Conservation (phyloP, 1,140 invertebrate species). For the Drosophila asahinai region DNA sequence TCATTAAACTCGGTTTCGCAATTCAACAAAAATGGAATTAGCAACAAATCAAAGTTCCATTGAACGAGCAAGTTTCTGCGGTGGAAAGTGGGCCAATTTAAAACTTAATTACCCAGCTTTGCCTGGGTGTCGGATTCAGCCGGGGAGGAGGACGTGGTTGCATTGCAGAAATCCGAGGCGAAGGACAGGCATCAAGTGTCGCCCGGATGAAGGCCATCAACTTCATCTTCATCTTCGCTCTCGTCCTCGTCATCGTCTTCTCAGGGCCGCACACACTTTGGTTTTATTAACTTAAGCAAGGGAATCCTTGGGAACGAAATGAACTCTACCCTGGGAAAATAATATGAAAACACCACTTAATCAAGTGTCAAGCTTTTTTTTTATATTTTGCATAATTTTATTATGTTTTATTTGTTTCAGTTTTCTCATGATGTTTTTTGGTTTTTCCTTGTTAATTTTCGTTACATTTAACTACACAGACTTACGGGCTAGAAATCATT, state of each 20-base stretch:
- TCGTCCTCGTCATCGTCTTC: constrained; percentile 13
- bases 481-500: constrained; percentile 65
- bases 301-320: constrained; percentile 28
- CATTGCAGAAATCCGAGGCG: constrained; percentile 21
- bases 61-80: constrained; percentile 35
- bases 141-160: background rate
- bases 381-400: constrained; percentile 78
- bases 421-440: constrained; percentile 57
- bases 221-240: constrained; percentile 40
- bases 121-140: background rate
- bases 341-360: constrained; percentile 1
- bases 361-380: constrained; percentile 31
- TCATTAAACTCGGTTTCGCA: constrained; percentile 35
- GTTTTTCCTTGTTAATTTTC: constrained; percentile 60
- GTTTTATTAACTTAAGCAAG: constrained; percentile 70
- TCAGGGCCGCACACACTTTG: constrained; percentile 64
- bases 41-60: constrained; percentile 54
- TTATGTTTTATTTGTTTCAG: constrained; percentile 74
- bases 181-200: constrained; percentile 40
- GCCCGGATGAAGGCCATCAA: constrained; percentile 31
- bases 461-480: constrained; percentile 83
- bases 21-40: constrained; percentile 55
- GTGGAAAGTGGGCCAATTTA: constrained; percentile 31
- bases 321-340: constrained; percentile 27
- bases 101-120: constrained; percentile 57